Evolutionary conservation across 2,888 invertebrate species (phyloP).

Genomic region (Eumacrocentrus americanus): DNA sequence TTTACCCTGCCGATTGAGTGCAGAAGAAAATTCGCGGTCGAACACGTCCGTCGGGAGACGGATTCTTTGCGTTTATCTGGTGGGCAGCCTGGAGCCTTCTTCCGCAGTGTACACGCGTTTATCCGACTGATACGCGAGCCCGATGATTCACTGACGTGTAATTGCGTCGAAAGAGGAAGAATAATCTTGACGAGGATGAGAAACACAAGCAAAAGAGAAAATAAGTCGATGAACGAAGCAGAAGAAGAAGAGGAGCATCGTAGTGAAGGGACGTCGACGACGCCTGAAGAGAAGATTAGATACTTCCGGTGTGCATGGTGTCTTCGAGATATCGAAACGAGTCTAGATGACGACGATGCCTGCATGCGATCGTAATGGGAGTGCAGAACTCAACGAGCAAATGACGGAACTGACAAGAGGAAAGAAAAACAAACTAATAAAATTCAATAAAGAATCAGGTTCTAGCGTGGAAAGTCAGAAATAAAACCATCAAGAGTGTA

Average conservation of each 20-base stretch:
- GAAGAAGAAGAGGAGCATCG: slow-evolving; percentile 17
- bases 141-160: slow-evolving; percentile 36
- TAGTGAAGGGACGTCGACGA: slow-evolving; percentile 31
- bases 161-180: slow-evolving; percentile 23
- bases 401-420: slow-evolving; percentile 9
- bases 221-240: slow-evolving; percentile 7
- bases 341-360: slow-evolving; percentile 4
- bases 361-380: not conserved
- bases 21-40: slow-evolving; percentile 12
- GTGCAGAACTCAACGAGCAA: not conserved
- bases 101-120: slow-evolving; percentile 16
- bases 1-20: no score
- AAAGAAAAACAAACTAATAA: not conserved
- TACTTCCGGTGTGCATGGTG: slow-evolving; percentile 34
- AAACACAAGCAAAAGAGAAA: slow-evolving; percentile 20
- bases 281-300: slow-evolving; percentile 34
- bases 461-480: no score
- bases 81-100: slow-evolving; percentile 15
- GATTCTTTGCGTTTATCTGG: slow-evolving; percentile 13
- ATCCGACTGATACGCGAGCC: slow-evolving; percentile 19
- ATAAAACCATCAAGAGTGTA: no score
- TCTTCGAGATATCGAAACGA: slow-evolving; percentile 21
- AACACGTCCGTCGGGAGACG: slow-evolving; percentile 15
- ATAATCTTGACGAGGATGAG: slow-evolving; percentile 14
- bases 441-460: no score